Conservation (phyloP, 1,140 invertebrate genomes). For the Carcinoscorpius rotundicauda region DNA sequence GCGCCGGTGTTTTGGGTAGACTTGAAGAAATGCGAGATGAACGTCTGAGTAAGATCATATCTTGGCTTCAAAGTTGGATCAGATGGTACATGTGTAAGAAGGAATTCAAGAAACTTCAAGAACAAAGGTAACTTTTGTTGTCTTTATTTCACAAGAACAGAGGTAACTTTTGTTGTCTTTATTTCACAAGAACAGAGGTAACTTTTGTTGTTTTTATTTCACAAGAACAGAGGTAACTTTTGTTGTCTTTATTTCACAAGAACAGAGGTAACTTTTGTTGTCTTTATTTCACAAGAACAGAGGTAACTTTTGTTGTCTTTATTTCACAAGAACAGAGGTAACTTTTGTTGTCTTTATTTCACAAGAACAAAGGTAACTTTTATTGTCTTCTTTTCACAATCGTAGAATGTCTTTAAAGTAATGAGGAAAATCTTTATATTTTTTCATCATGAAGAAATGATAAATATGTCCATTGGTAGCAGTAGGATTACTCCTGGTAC, state of each 20-base stretch:
- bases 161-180: slow-evolving; percentile 33
- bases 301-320: slow-evolving; percentile 33
- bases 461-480: background rate
- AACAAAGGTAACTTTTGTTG: slow-evolving; percentile 54
- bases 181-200: slow-evolving; percentile 71
- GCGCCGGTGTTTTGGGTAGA: slow-evolving; percentile 98
- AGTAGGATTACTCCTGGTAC: background rate
- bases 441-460: background rate
- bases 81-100: slow-evolving; percentile 76
- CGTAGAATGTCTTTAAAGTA: background rate
- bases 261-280: slow-evolving; percentile 54
- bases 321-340: slow-evolving; percentile 71
- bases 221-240: slow-evolving; percentile 71
- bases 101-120: slow-evolving; percentile 93
- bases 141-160: slow-evolving; percentile 50
- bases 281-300: slow-evolving; percentile 63
- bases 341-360: background rate
- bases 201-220: background rate
- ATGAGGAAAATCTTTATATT: background rate
- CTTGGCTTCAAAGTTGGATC: slow-evolving; percentile 95
- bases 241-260: slow-evolving; percentile 44
- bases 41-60: slow-evolving; percentile 92
- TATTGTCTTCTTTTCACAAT: background rate
- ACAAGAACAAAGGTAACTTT: slow-evolving; percentile 71
- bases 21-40: slow-evolving; percentile 99